Base-by-base conservation (phyloP, 23 tunicate genomes). In the Botrylloides violaceus region DNA sequence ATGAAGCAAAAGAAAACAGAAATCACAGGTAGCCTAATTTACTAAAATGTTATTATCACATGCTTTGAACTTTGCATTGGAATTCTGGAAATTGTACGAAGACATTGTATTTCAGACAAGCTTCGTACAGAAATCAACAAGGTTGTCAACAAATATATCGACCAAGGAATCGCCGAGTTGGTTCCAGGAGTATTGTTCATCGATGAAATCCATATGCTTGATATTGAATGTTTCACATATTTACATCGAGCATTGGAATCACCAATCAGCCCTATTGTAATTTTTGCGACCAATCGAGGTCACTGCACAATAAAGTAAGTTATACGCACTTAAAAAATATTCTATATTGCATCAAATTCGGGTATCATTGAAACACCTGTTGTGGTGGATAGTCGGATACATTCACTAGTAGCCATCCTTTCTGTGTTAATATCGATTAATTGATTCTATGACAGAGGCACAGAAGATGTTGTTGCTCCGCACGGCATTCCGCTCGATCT, bases 131-230 rank as follows among this genome's bases (percentile, higher is more conserved):
- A 95, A 66, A 95, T 95, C 39, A 95, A 95, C 83, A 95, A 95
- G 59, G 99, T 95, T 15, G 99, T 95, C 62, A 95, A 95, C 84
- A 87, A 88, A 64, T 95, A 95, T 74, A 95, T 95, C 59, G 99
- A 95, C 66, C 99, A 95, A 43, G 99, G 99, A 27, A 82, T 89
- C 2, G 99, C 99, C 9, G 99, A 95, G 71, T 65, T 95, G 19
- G 99, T 95, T 29, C 99, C 99, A n/a, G 99, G 99, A 2, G 99
- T 95, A 18, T 75, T 95, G 53, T 95, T 95, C 79, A 88, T 95
- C 28, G 99, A 95, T 60, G 99, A 95, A 70, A 71, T 95, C 28
- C 99, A 95, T 62, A 95, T 95, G 99, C 78, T 95, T 22, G 99
- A 95, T 61, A 95, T 95, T 53, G 99, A 95, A 55, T 95, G 99